Evolutionary conservation across 2,888 invertebrate genomes (phyloP).

Genomic region (Diarsia mendica): DNA sequence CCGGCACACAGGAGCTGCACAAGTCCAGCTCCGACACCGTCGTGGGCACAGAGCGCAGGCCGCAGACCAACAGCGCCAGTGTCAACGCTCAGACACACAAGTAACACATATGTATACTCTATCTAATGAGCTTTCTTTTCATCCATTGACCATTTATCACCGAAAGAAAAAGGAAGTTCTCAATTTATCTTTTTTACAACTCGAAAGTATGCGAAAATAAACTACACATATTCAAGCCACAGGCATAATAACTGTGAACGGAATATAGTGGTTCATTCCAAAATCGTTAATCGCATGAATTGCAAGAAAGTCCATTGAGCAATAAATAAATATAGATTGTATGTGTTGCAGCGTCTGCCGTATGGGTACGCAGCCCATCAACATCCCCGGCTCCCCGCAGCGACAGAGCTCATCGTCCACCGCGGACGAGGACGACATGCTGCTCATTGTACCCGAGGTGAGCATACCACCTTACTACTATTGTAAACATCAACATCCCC

Average conservation of each 20-base stretch:
- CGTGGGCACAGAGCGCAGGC: constrained; percentile 73
- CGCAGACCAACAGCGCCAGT: constrained; percentile 71
- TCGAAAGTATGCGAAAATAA: too few species aligned
- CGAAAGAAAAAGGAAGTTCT: too few species aligned
- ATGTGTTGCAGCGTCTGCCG: constrained; percentile 62
- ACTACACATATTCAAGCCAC: too few species aligned
- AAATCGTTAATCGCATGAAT: too few species aligned
- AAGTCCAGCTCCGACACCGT: constrained; percentile 85
- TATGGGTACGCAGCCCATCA: constrained; percentile 90
- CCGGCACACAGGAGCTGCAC: constrained; percentile 75
- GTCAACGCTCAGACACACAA: constrained; percentile 66
- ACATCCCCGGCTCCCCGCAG: constrained; percentile 91
- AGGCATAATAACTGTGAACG: too few species aligned
- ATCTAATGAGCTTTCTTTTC: too few species aligned
- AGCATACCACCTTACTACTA: too few species aligned
- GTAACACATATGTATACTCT: constrained; percentile 20
- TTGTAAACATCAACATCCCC: constrained; percentile 90
- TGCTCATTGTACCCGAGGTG: constrained; percentile 72
- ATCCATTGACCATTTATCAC: too few species aligned
- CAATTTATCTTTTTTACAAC: too few species aligned
- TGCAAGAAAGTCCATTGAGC: too few species aligned
- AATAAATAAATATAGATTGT: constrained; percentile 1
- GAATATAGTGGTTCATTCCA: too few species aligned
- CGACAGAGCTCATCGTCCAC: constrained; percentile 84
- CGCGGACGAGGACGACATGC: constrained; percentile 88